phyloP scores from a whole-genome alignment of 1,140 invertebrate genomes.

The Helicoverpa zea region DNA sequence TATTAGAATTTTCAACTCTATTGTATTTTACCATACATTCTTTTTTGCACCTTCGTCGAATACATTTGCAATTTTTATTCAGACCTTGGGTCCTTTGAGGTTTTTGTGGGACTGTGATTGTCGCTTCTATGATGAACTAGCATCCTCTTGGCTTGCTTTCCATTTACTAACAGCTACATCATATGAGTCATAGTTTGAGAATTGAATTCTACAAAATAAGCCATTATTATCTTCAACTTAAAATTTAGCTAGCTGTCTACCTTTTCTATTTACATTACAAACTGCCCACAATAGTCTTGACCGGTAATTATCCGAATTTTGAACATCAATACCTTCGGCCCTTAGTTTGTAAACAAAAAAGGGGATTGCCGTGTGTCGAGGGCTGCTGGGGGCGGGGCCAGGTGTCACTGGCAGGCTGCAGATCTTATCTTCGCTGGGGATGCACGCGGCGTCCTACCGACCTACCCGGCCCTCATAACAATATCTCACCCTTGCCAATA shows the following conservation, averaged over 20 bases:
- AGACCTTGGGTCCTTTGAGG: background rate
- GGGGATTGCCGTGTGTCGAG: slow-evolving; percentile 56
- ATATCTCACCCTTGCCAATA: slow-evolving; percentile 34
- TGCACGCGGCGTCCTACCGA: slow-evolving; percentile 45
- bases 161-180: background rate
- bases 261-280: background rate
- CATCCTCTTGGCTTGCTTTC: background rate
- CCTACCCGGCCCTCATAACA: slow-evolving; percentile 18
- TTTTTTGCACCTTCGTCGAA: slow-evolving; percentile 85
- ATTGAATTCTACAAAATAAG: too few species aligned
- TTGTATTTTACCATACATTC: slow-evolving; percentile 84
- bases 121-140: slow-evolving; percentile 17
- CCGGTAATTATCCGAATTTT: slow-evolving; percentile 28
- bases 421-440: slow-evolving; percentile 77
- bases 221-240: too few species aligned
- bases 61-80: slow-evolving; percentile 83
- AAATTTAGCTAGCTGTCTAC: too few species aligned
- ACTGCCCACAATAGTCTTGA: background rate
- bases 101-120: slow-evolving; percentile 27
- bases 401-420: slow-evolving; percentile 80
- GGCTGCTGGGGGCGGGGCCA: slow-evolving; percentile 77
- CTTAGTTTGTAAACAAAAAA: slow-evolving; percentile 67
- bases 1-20: slow-evolving; percentile 81
- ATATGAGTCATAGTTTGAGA: too few species aligned
- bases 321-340: slow-evolving; percentile 20